Evolutionary conservation across 2,888 invertebrate species (phyloP), one percentile per base, ranked within the genome.

Genomic region (Horisme vitalbata): DNA sequence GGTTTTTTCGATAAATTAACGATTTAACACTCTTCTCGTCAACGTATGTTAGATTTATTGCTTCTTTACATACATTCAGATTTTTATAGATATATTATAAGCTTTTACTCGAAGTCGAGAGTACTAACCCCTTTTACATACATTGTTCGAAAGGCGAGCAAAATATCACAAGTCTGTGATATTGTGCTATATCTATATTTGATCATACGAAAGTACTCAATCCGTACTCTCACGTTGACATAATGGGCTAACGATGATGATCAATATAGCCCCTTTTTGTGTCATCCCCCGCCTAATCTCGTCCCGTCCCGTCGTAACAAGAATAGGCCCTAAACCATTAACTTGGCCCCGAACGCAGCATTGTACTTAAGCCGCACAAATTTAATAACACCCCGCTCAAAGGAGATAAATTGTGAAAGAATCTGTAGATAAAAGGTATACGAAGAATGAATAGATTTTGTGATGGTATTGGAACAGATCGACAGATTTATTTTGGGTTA

Each of bases 381-480:
- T 52, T 52, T 57, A 51, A 57, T 54, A 54, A 52, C 45, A 46
- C 31, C 44, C 28, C 7, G 23, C 38, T 39, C 32, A 51, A 55
- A 51, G 46, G 26, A 55, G 41, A 55, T 53, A 45, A 49, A 51
- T 53, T 41, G n/a, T 38, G 31, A 13, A 49, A 41, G 43, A 59
- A 47, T 53, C 24, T 23, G 8, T 30, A 43, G 41, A 49, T 45
- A 48, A 52, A 45, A 35, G 41, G 28, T 41, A 13, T 31, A 18
- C 13, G 32, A 33, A 31, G 24, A 35, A 33, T 43, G 24, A 46
- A 41, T 47, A 41, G 36, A 33, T 36, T 44, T 12, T 15, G 31
- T n/a, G 10, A 11, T 14, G 15, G 38, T 38, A 20, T 34, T 8
- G 30, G 33, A 28, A 34, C 30, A 15, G 30, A 27, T 27, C 28